Conservation (phyloP, 2,113 vertebrate species). For the Enhydra lutris region DNA sequence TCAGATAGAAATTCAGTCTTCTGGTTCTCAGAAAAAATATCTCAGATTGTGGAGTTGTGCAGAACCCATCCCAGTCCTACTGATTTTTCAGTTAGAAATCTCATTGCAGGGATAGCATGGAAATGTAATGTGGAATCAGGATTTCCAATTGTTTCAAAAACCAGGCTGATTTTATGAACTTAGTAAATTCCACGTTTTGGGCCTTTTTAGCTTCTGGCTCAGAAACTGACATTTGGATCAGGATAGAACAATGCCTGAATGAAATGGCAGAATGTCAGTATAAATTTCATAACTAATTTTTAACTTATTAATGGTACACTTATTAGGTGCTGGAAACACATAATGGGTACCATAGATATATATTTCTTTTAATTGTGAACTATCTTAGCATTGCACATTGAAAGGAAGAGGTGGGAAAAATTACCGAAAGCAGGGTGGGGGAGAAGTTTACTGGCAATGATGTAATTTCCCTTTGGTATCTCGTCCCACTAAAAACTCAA, state of each 20-base stretch:
- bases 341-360: neutral
- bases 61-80: neutral
- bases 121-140: conserved; percentile 5
- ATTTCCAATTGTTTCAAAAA: neutral
- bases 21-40: conserved; percentile 39
- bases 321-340: conserved; percentile 7
- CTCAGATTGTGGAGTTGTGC: neutral
- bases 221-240: conserved; percentile 1
- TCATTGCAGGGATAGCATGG: conserved; percentile 29
- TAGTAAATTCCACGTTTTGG: neutral
- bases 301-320: neutral
- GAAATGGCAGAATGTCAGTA: neutral
- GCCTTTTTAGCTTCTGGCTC: neutral
- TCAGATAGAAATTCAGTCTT: conserved; percentile 44
- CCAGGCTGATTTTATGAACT: conserved; percentile 36
- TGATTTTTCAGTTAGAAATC: conserved; percentile 39
- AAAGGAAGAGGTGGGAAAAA: conserved; percentile 54
- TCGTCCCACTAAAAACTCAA: conserved; percentile 48
- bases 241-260: conserved; percentile 22
- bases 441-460: conserved; percentile 55
- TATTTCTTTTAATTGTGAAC: conserved; percentile 9
- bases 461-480: conserved; percentile 56
- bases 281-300: conserved; percentile 37
- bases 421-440: conserved; percentile 64
- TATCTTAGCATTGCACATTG: conserved; percentile 64